Evolutionary conservation across 2,113 vertebrate genomes (phyloP), one percentile per base, ranked within the genome.

Genomic region (Callipepla squamata): DNA sequence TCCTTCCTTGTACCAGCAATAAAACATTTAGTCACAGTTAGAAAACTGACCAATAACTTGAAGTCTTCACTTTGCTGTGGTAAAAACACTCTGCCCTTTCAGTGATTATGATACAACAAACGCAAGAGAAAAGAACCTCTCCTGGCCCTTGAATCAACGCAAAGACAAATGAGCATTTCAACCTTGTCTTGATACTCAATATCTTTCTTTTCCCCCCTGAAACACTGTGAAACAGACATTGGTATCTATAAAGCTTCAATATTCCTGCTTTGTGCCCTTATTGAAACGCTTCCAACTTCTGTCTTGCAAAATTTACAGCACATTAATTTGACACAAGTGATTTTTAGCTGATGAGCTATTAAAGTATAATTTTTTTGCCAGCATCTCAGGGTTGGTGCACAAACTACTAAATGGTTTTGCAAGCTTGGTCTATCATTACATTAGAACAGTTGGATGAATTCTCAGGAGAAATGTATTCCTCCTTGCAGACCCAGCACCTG

Each of bases 291-390:
- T 91, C 82, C 44, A 85, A 1, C 91, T 93, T 77, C 70, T 85
- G 68, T 34, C 87, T 90, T 93, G 82, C 80, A 88, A 25, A 83
- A 91, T 68, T 96, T 87, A 80, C 85, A 95, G 85, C 65, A 68
- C 55, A 65, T 91, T 88, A 68, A 85, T 92, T 94, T 89, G 68
- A 80, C 73, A 89, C 30, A 88, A 90, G 79, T 91, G 79, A 94
- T 92, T 92, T 94, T 83, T 72, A 90, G 82, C 44, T 94, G 87
- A 90, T 94, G 68, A 92, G 73, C 87, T 95, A 92, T 78, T 96
- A 78, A 92, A 77, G 61, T 72, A 40, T 69, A 15, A 40, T 87
- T 93, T 85, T 90, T 38, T 87, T 50, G 9, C 36, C 75, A 92
- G 67, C 70, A 77, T 89, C 78, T 87, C 85, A 30, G 68, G 51